Percentiles rank a stretch among this genome's conserved stretches.
Evolutionary conservation across 2,888 invertebrate genomes (phyloP).

Genomic region (Spodoptera picta): DNA sequence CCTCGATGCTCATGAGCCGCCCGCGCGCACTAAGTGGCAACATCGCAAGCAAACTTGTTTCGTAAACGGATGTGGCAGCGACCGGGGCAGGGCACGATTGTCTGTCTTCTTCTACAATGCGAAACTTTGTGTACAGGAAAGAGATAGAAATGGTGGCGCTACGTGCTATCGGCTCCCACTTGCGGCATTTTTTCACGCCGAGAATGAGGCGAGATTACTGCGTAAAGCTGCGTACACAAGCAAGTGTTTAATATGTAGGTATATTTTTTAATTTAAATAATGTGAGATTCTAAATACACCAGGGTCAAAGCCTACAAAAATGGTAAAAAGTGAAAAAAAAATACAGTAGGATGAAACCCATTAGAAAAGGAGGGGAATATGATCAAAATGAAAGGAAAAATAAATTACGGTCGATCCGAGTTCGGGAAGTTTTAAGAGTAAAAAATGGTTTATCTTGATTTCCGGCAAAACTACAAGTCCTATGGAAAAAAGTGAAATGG

Average conservation of each 20-base stretch:
- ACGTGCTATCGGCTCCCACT: constrained; percentile 89
- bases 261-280: constrained; percentile 6
- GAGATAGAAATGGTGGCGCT: constrained; percentile 86
- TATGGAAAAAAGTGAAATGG: too few relatives aligned
- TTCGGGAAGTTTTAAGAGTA: too few relatives aligned
- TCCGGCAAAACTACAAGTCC: too few relatives aligned
- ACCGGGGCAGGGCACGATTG: constrained; percentile 81
- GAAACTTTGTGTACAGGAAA: constrained; percentile 60
- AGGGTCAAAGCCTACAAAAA: too few relatives aligned
- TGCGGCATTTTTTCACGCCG: constrained; percentile 90
- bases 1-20: constrained; percentile 79
- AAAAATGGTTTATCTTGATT: too few relatives aligned
- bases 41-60: constrained; percentile 91
- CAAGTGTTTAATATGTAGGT: constrained; percentile 2
- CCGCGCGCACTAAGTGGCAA: constrained; percentile 87
- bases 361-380: too few relatives aligned
- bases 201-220: constrained; percentile 91
- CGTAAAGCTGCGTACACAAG: constrained; percentile 80
- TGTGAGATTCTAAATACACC: too few relatives aligned
- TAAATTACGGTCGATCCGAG: too few relatives aligned
- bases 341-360: too few relatives aligned
- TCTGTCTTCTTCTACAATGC: constrained; percentile 70
- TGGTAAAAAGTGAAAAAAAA: too few relatives aligned
- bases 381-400: too few relatives aligned
- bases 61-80: constrained; percentile 92